phyloP scores from a whole-genome alignment of 2,888 invertebrate species.

The Philopedon plagiatum region DNA sequence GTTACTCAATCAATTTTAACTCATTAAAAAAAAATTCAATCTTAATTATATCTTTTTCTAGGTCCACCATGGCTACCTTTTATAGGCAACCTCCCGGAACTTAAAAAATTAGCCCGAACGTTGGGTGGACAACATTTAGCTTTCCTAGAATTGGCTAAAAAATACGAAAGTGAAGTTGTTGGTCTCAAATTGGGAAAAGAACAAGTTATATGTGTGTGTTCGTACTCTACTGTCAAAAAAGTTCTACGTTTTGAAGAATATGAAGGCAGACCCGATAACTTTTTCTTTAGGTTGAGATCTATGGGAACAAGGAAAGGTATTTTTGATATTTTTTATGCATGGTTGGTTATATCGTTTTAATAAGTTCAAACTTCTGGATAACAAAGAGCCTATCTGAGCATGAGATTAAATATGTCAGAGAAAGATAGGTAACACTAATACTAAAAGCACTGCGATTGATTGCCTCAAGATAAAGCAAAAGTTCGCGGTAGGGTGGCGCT shows the following conservation, averaged over 20 bases:
- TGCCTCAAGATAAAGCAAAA: too few species aligned
- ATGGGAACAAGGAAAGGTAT: constrained; percentile 75
- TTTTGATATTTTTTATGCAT: background rate
- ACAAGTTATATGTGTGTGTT: constrained; percentile 72
- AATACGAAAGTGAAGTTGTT: constrained; percentile 71
- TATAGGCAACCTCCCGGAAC: constrained; percentile 65
- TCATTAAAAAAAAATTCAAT: too few species aligned
- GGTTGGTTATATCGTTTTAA: too few species aligned
- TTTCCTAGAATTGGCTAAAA: constrained; percentile 68
- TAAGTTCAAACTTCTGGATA: too few species aligned
- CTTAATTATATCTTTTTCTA: too few species aligned
- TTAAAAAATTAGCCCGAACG: constrained; percentile 63
- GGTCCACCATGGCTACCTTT: constrained; percentile 70
- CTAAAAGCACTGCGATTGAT: too few species aligned
- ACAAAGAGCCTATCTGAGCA: too few species aligned
- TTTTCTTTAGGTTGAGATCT: constrained; percentile 75
- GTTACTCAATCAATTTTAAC: too few species aligned
- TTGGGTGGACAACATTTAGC: constrained; percentile 72
- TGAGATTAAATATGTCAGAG: too few species aligned
- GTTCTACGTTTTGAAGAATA: constrained; percentile 74
- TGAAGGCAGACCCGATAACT: constrained; percentile 77
- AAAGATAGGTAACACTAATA: too few species aligned
- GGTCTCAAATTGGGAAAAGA: constrained; percentile 74
- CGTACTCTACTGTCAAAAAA: constrained; percentile 70
- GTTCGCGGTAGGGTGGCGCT: too few species aligned